These are phyloP conservation scores for Procambarus virginalis DNA, from an alignment of 1,140 invertebrate genomes.

Conservation along the genomic window DNA sequence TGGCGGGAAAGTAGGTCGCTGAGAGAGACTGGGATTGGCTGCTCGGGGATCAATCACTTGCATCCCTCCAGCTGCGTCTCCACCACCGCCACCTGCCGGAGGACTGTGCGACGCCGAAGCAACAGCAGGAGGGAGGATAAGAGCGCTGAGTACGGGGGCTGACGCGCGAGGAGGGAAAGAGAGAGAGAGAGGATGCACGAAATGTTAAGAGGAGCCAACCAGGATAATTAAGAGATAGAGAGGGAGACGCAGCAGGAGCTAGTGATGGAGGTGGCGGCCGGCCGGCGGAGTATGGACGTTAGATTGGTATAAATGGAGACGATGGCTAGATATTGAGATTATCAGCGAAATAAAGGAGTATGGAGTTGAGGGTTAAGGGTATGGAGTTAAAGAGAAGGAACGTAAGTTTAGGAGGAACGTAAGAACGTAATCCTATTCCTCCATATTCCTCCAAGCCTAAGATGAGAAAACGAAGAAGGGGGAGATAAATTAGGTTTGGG, in stretches of 20 bases:
- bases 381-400: not conserved
- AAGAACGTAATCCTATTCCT: no score
- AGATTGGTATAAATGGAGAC: not conserved
- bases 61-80: slow-evolving; percentile 42
- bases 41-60: slow-evolving; percentile 48
- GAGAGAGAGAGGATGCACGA: not conserved
- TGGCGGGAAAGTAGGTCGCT: slow-evolving; percentile 57
- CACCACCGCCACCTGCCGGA: slow-evolving; percentile 5
- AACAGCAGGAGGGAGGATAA: not conserved
- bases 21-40: slow-evolving; percentile 51
- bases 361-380: not conserved
- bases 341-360: no score
- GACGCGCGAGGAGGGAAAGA: not conserved
- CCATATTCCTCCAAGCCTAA: no score
- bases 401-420: not conserved
- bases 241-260: not conserved
- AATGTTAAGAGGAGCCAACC: not conserved
- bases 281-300: not conserved
- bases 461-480: no score
- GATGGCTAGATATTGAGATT: no score
- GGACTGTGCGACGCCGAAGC: not conserved
- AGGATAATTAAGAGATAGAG: not conserved
- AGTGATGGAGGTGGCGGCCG: not conserved
- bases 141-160: not conserved
- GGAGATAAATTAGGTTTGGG: no score